Percentiles rank a stretch among this genome's conserved stretches.
Conservation (phyloP, 2,113 vertebrate species). For the Myiozetetes cayanensis region DNA sequence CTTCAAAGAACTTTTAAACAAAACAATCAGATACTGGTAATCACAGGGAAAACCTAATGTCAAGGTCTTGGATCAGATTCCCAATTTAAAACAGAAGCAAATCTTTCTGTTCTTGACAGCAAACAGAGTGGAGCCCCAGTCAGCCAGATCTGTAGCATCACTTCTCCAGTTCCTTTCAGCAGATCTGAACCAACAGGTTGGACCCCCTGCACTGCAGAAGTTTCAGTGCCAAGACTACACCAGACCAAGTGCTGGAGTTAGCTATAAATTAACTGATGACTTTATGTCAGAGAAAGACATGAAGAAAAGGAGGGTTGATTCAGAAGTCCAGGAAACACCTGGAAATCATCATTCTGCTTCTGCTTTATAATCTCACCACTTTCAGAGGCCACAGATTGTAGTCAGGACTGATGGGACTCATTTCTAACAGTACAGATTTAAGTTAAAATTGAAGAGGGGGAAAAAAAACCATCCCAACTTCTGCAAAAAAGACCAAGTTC, state of each 20-base stretch:
- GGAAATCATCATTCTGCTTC: not conserved
- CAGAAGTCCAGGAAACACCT: not conserved
- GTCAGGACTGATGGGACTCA: not conserved
- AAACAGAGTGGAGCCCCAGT: accelerated
- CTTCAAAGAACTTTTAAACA: not conserved
- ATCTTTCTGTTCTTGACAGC: not conserved
- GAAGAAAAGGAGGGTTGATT: not conserved
- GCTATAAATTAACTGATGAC: not conserved
- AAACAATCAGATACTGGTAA: not conserved
- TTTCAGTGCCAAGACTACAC: not conserved
- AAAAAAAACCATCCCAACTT: not conserved
- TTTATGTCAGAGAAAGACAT: not conserved
- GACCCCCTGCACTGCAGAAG: not conserved
- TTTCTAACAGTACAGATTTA: not conserved
- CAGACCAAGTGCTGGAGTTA: not conserved
- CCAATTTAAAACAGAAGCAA: not conserved
- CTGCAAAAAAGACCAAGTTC: not conserved
- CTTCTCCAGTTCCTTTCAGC: not conserved
- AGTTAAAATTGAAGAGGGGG: not conserved
- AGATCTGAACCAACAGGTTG: not conserved
- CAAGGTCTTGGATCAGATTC: not conserved
- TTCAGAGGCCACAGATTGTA: not conserved
- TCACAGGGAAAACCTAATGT: not conserved
- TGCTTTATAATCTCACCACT: not conserved
- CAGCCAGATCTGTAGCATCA: not conserved